phyloP scores from a whole-genome alignment of 2,113 vertebrate genomes.

The Perognathus longimembris region DNA sequence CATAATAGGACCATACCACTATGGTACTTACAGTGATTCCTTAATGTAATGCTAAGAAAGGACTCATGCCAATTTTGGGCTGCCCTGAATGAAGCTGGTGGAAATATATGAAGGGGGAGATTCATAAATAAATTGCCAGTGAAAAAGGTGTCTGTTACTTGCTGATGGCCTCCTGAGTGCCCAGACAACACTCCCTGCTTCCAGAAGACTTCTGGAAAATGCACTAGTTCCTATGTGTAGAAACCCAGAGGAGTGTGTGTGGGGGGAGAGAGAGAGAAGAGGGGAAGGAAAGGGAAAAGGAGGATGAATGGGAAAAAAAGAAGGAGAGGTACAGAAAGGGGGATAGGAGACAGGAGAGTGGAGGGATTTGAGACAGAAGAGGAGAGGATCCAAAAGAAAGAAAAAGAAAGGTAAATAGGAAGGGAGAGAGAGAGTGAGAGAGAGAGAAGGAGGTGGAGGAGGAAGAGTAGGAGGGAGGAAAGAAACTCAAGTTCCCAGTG shows the following conservation, averaged over 20 bases:
- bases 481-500: conserved; percentile 1
- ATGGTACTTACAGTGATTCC: background rate
- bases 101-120: background rate
- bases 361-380: too few species aligned
- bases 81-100: background rate
- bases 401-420: fast-evolving
- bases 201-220: conserved; percentile 20
- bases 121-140: background rate
- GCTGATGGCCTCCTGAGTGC: background rate
- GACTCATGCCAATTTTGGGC: background rate
- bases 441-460: fast-evolving
- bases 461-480: background rate
- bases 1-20: background rate
- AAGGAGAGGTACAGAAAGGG: background rate
- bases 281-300: background rate
- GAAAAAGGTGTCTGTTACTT: background rate
- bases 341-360: too few species aligned
- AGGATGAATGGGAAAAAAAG: background rate
- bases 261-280: background rate
- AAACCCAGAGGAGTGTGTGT: background rate
- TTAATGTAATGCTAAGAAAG: background rate
- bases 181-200: background rate
- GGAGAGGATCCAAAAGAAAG: too few species aligned
- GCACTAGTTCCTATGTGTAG: background rate
- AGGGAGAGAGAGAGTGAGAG: too few species aligned